Conservation (phyloP, 2,797 vertebrate genomes). For the Hemitrygon akajei region DNA sequence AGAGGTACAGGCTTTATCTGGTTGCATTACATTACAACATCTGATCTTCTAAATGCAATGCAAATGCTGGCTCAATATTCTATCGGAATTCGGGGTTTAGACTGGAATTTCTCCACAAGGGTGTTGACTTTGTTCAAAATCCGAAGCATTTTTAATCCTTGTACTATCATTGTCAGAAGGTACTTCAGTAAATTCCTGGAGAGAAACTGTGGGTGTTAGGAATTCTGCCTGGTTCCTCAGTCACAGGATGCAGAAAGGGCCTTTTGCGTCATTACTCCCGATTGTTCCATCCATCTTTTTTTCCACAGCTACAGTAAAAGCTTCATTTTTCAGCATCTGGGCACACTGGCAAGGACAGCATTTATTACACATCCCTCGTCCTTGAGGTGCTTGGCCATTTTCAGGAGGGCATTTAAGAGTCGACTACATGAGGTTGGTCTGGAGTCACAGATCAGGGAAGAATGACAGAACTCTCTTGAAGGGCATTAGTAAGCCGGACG, state of each 20-base stretch:
- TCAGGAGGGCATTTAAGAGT: too few species aligned
- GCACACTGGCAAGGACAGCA: too few species aligned
- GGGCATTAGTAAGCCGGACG: too few species aligned
- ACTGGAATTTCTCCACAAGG: not conserved
- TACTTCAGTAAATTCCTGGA: not conserved
- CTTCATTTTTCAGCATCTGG: too few species aligned
- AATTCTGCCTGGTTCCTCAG: not conserved
- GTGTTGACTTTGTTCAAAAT: not conserved
- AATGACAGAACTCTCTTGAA: too few species aligned
- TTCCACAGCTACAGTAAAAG: not conserved
- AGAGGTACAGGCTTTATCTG: not conserved
- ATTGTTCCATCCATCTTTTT: not conserved
- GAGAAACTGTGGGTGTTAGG: not conserved
- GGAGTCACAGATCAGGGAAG: too few species aligned
- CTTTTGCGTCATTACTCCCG: not conserved
- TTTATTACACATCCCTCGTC: too few species aligned
- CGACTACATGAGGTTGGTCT: too few species aligned
- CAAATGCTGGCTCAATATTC: not conserved
- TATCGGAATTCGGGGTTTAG: not conserved
- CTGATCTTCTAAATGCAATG: not conserved
- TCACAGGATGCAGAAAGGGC: not conserved
- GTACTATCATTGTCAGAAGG: not conserved
- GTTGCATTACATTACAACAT: not conserved
- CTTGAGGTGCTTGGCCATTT: too few species aligned
- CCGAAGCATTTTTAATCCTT: not conserved